Evolutionary conservation across 2,797 vertebrate genomes (phyloP).

Genomic region (Coregonus suidteri): DNA sequence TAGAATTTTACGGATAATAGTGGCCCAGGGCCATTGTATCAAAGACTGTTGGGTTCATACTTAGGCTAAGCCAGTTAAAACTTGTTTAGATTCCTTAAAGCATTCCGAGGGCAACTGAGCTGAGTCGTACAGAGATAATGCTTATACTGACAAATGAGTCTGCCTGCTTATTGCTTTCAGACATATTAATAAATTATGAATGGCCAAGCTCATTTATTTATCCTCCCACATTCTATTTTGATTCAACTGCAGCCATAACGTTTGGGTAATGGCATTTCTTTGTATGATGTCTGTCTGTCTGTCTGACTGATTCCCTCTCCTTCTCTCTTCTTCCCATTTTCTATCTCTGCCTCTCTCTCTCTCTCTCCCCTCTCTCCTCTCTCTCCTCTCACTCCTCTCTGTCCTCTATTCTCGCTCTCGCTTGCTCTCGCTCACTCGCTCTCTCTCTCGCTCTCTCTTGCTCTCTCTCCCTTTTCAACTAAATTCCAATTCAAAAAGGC

Average conservation of each 20-base stretch:
- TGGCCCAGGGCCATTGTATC: neutral
- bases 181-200: slow-evolving; percentile 39
- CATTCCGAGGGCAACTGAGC: neutral
- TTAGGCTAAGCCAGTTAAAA: slow-evolving; percentile 11
- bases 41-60: slow-evolving; percentile 12
- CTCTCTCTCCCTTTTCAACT: neutral
- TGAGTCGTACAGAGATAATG: slow-evolving; percentile 11
- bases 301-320: slow-evolving; percentile 5
- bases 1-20: neutral
- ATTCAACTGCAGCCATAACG: slow-evolving; percentile 34
- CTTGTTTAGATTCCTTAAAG: slow-evolving; percentile 13
- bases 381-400: neutral
- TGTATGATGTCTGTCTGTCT: neutral
- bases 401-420: neutral
- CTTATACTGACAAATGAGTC: slow-evolving; percentile 32
- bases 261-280: slow-evolving; percentile 21
- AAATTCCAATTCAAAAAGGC: too few relatives aligned
- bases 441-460: too few relatives aligned
- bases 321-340: neutral
- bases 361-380: neutral
- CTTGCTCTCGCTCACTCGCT: too few relatives aligned
- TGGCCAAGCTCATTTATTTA: slow-evolving; percentile 19
- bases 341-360: neutral
- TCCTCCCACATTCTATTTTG: slow-evolving; percentile 22
- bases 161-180: slow-evolving; percentile 34